These are phyloP conservation scores for Episyrphus balteatus DNA, from an alignment of 1,140 invertebrate species.

Conservation along the genomic window DNA sequence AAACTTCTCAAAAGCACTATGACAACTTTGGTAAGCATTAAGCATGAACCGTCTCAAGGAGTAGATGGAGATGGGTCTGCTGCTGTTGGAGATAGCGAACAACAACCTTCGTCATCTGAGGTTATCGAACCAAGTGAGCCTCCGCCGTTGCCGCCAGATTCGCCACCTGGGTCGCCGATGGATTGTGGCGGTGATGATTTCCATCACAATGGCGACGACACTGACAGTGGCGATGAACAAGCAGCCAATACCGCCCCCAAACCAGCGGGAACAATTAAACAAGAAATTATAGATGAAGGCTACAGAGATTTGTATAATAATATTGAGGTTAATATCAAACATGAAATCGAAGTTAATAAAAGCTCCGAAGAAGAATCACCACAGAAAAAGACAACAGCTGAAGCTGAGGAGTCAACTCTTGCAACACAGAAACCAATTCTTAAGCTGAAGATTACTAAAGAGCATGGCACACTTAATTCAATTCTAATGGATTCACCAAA, in stretches of 20 bases:
- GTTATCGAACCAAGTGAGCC: background rate
- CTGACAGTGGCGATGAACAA: background rate
- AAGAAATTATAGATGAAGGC: background rate
- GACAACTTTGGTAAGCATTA: conserved; percentile 29
- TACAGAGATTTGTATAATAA: background rate
- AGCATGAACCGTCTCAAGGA: conserved; percentile 30
- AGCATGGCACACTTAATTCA: conserved; percentile 30
- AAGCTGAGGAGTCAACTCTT: conserved; percentile 1
- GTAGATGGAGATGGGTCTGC: conserved; percentile 5
- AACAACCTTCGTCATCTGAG: background rate
- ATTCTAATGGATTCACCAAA: conserved; percentile 24
- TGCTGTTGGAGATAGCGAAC: background rate
- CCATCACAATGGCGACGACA: conserved; percentile 4
- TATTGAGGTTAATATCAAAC: conserved; percentile 12
- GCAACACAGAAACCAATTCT: conserved; percentile 13
- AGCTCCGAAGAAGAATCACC: too few species aligned
- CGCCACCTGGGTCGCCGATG: background rate
- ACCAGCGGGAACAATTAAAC: background rate
- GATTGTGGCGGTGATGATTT: background rate
- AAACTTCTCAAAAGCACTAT: conserved; percentile 28
- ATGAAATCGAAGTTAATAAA: conserved; percentile 7
- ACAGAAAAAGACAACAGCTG: too few species aligned
- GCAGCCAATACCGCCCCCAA: background rate
- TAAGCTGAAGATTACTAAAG: conserved; percentile 31
- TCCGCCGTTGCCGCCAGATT: background rate